These are phyloP conservation scores for Apis mellifera DNA, from an alignment of 1,140 invertebrate species.

Conservation along the genomic window DNA sequence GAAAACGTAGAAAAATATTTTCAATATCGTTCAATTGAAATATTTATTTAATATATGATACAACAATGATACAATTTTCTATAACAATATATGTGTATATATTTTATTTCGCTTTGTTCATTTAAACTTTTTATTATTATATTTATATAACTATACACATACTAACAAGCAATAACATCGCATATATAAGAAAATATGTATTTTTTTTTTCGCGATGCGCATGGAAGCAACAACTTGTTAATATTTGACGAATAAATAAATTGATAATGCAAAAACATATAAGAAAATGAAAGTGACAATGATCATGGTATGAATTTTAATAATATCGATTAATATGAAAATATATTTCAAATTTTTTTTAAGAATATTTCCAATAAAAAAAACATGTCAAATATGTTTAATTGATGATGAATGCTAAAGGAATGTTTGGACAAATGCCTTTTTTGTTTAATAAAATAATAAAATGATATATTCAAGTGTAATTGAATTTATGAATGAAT, in stretches of 20 bases:
- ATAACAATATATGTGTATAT: conserved; percentile 30
- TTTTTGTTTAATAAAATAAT: background rate
- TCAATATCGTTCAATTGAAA: background rate
- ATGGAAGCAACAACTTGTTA: conserved; percentile 20
- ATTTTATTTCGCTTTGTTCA: background rate
- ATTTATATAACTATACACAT: background rate
- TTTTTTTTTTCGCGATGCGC: background rate
- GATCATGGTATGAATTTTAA: background rate
- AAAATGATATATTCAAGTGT: background rate
- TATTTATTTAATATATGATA: conserved; percentile 43
- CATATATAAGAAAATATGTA: conserved; percentile 25
- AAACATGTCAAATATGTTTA: background rate
- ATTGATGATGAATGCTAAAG: background rate
- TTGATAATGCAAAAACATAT: background rate
- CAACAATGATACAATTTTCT: conserved; percentile 35
- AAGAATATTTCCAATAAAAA: background rate
- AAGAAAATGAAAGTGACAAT: background rate
- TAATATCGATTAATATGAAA: background rate
- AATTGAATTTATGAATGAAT: conserved; percentile 9
- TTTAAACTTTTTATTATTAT: background rate
- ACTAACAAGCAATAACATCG: conserved; percentile 20
- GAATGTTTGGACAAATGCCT: background rate
- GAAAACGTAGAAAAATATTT: background rate
- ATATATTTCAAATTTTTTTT: background rate
- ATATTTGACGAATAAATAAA: background rate